These are phyloP conservation scores for Lutjanus argentimaculatus DNA, from an alignment of 2,797 vertebrate species.

Conservation along the genomic window DNA sequence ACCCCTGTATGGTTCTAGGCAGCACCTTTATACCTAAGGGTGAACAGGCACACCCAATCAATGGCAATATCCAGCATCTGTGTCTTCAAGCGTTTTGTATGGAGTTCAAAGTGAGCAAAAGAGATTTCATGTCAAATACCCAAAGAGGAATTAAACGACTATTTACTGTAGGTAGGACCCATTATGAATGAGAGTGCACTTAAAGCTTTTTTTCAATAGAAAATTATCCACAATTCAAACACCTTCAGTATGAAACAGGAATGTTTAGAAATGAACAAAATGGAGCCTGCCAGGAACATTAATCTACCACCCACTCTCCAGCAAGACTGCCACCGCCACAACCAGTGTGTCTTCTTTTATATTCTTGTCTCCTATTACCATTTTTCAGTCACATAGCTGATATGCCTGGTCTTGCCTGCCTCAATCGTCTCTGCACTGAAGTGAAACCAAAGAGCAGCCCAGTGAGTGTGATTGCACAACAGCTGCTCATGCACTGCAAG, in stretches of 20 bases:
- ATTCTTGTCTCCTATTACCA: conserved; percentile 83
- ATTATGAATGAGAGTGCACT: conserved; percentile 71
- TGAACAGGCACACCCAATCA: conserved; percentile 69
- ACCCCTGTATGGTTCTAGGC: no score
- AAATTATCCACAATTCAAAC: conserved; percentile 78
- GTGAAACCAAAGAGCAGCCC: conserved; percentile 84
- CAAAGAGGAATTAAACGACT: conserved; percentile 77
- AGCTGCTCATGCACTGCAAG: conserved; percentile 73
- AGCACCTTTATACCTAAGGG: no score
- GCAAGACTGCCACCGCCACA: conserved; percentile 73
- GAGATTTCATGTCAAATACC: conserved; percentile 68
- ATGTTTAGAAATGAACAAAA: conserved; percentile 82
- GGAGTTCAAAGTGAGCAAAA: conserved; percentile 61
- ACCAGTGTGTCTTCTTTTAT: conserved; percentile 84
- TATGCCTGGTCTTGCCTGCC: conserved; percentile 90
- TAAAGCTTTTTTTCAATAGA: conserved; percentile 73
- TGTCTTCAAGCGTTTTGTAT: conserved; percentile 68
- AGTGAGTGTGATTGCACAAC: conserved; percentile 86
- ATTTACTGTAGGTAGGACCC: conserved; percentile 69
- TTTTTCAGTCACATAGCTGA: conserved; percentile 86
- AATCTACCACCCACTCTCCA: conserved; percentile 82
- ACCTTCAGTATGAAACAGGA: conserved; percentile 67
- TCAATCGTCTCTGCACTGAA: conserved; percentile 78
- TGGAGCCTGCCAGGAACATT: conserved; percentile 76
- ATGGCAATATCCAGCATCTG: conserved; percentile 66